Conservation (phyloP, 2,888 invertebrate species). For the Xiphydria camelus region DNA sequence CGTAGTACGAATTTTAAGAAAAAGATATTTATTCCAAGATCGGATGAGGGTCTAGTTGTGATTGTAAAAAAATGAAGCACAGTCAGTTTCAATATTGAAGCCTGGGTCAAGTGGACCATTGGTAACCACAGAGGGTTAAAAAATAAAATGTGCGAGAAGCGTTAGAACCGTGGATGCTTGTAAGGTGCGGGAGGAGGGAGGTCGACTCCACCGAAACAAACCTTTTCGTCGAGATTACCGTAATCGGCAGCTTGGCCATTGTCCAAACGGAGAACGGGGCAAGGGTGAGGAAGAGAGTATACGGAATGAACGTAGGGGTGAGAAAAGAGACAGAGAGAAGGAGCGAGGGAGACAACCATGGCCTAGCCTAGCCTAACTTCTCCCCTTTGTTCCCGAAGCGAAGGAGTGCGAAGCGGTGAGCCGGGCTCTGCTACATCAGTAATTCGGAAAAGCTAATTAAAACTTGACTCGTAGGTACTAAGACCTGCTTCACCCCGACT, state of each 20-base stretch:
- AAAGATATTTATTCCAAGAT: too few relatives aligned
- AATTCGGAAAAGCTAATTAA: constrained; percentile 56
- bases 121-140: too few relatives aligned
- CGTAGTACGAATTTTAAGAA: too few relatives aligned
- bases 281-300: too few relatives aligned
- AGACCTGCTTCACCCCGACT: constrained; percentile 23
- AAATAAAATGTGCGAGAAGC: too few relatives aligned
- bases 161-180: too few relatives aligned
- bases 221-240: constrained; percentile 40
- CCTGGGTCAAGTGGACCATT: too few relatives aligned
- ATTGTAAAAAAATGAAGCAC: too few relatives aligned
- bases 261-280: too few relatives aligned
- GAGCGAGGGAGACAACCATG: constrained; percentile 13
- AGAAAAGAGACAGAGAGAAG: constrained; percentile 14
- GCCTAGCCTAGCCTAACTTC: constrained; percentile 8
- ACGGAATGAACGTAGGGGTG: constrained; percentile 13
- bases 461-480: constrained; percentile 49
- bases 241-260: constrained; percentile 44
- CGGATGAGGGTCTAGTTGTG: too few relatives aligned
- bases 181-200: too few relatives aligned
- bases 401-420: constrained; percentile 43
- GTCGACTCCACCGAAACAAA: constrained; percentile 21
- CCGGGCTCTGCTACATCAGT: constrained; percentile 48
- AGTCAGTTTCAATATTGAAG: too few relatives aligned
- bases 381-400: constrained; percentile 40